Base-by-base conservation (phyloP, 2,113 vertebrate species). In the Podarcis raffonei region DNA sequence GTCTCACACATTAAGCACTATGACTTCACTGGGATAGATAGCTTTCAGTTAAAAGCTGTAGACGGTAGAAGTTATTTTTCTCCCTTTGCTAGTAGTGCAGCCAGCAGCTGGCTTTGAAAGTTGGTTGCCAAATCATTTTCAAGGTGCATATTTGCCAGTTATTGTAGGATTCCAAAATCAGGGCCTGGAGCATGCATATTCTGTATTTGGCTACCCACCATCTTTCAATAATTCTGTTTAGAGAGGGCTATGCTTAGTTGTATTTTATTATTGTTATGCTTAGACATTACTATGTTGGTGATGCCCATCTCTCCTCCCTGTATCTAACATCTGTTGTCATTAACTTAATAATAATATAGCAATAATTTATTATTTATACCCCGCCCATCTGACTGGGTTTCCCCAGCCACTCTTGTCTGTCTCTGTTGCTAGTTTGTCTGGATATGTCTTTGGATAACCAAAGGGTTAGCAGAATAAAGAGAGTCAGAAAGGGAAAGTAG, bases 401-500 rank as follows among this genome's bases (percentile, higher is more conserved):
- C 23, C 13, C 23, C 5, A 78, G 65, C 48, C 48, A 53, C 48
- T 53, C 48, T 48, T 11, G 48, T 48, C 42, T 48, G 42, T 11
- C 48, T 48, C 48, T 53, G 48, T 53, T 53, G 48, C 48, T 53
- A 12, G 85, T 84, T 39, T 32, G 89, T 1, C 84, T 76, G 88
- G 57, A 79, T 92, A 90, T 90, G 94, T 89, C 42, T 91, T 1
- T 85, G 83, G 71, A 6, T 92, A 93, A 95, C 90, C 92, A 92
- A 88, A 92, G 90, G 91, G 91, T 91, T 92, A 95, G 94, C 91
- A 90, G n/a, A 68, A 83, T 83, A 39, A 71, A 15, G 18, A 92
- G 53, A 96, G 93, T 95, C 90, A 95, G 94, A 84, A 92, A 90
- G 87, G 89, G 85, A 94, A 92, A 94, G 91, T 53, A 39, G 85